Evolutionary conservation across 2,113 vertebrate genomes (phyloP).

Genomic region (Balaeniceps rex): DNA sequence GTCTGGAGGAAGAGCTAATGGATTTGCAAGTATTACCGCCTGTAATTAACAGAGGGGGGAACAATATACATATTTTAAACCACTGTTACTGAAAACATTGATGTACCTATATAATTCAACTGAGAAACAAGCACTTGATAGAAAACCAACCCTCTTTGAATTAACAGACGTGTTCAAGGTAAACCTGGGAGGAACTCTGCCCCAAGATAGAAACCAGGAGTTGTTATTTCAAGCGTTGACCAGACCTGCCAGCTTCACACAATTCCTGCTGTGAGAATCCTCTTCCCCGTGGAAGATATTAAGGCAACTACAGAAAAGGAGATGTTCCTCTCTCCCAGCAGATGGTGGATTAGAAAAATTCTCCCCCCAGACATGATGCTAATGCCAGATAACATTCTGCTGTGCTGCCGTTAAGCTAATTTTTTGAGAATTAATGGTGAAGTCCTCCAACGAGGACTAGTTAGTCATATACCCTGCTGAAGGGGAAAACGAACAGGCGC

Average conservation of each 20-base stretch:
- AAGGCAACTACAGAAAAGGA: background rate
- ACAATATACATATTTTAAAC: background rate
- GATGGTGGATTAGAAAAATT: background rate
- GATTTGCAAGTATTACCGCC: background rate
- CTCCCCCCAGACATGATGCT: background rate
- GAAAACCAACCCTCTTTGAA: background rate
- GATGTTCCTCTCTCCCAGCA: background rate
- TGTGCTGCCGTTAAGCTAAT: background rate
- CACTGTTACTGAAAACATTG: background rate
- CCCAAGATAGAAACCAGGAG: background rate
- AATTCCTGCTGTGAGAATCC: background rate
- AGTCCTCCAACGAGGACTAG: background rate
- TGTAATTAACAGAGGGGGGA: background rate
- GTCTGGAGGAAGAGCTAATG: background rate
- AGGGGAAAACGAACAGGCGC: background rate
- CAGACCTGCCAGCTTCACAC: background rate
- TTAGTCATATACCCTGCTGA: background rate
- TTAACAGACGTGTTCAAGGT: background rate
- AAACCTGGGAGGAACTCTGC: background rate
- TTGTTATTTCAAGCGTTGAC: background rate
- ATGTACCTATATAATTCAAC: background rate
- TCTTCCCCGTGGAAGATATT: background rate
- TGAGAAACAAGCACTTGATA: background rate
- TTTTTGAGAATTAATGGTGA: background rate
- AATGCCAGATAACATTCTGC: background rate